phyloP scores from a whole-genome alignment of 1,140 invertebrate genomes.

The Leptinotarsa defecta region DNA sequence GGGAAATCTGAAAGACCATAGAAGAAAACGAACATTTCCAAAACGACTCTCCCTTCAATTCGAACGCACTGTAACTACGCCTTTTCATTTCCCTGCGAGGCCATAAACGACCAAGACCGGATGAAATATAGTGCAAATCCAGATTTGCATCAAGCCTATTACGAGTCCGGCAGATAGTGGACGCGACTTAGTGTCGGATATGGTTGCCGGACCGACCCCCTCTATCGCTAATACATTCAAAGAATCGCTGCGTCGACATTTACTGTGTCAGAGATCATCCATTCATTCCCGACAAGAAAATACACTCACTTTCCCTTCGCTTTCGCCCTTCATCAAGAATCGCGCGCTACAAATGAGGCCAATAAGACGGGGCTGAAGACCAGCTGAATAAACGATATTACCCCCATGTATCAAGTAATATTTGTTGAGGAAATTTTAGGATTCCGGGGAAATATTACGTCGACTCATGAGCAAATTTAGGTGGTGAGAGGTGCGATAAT shows the following conservation, averaged over 20 bases:
- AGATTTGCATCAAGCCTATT: constrained; percentile 41
- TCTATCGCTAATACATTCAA: constrained; percentile 24
- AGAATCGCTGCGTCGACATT: constrained; percentile 24
- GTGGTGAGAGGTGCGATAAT: no score
- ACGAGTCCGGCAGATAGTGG: constrained; percentile 19
- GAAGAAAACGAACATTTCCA: no score
- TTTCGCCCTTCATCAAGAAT: background rate
- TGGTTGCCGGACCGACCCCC: constrained; percentile 8
- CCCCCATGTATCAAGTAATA: background rate
- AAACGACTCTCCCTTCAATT: background rate
- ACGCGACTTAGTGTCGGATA: constrained; percentile 4
- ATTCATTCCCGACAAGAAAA: constrained; percentile 10
- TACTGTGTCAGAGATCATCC: constrained; percentile 10
- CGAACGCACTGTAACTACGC: constrained; percentile 3
- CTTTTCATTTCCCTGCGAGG: background rate
- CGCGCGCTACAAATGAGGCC: background rate
- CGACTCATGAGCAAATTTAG: background rate
- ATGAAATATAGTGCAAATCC: constrained; percentile 41
- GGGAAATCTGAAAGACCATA: no score
- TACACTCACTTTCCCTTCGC: background rate
- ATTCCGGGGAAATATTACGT: background rate
- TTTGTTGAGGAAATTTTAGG: background rate
- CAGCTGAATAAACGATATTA: constrained; percentile 3
- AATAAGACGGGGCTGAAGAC: background rate
- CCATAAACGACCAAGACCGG: constrained; percentile 33